Evolutionary conservation across 2,888 invertebrate genomes (phyloP).

Genomic region (Drosophila prolongata): DNA sequence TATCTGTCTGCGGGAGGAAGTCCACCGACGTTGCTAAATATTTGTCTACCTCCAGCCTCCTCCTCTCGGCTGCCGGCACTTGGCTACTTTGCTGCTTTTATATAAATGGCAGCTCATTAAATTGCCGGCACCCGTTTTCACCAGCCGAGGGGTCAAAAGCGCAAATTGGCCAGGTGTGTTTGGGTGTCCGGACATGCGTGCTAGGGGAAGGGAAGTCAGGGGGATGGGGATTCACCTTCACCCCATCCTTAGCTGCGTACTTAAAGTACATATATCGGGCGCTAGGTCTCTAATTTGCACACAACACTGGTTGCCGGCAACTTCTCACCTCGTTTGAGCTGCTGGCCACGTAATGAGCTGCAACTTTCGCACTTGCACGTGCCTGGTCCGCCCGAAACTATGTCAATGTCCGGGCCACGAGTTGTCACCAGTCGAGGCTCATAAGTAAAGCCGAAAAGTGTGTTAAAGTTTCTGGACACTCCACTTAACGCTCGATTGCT

Average conservation of each 20-base stretch:
- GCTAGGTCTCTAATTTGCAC: constrained; percentile 70
- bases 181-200: constrained; percentile 16
- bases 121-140: constrained; percentile 67
- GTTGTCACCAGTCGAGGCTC: constrained; percentile 13
- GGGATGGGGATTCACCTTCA: neutral
- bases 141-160: constrained; percentile 38
- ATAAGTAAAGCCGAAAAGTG: constrained; percentile 49
- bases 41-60: constrained; percentile 65
- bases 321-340: constrained; percentile 72
- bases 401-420: constrained; percentile 53
- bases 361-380: constrained; percentile 74
- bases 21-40: constrained; percentile 70
- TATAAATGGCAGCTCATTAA: constrained; percentile 81
- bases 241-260: constrained; percentile 29
- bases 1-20: constrained; percentile 31
- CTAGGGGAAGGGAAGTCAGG: neutral
- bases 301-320: constrained; percentile 38
- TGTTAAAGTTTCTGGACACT: constrained; percentile 68
- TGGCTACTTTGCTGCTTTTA: constrained; percentile 69
- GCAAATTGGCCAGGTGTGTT: constrained; percentile 69
- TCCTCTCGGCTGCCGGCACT: constrained; percentile 16
- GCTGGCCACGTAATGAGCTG: constrained; percentile 76
- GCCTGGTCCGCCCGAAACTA: constrained; percentile 55
- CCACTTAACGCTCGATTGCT: constrained; percentile 71
- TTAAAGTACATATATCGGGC: constrained; percentile 38